Base-by-base conservation (phyloP, 2,797 vertebrate species). In the Cyclopterus lumpus region DNA sequence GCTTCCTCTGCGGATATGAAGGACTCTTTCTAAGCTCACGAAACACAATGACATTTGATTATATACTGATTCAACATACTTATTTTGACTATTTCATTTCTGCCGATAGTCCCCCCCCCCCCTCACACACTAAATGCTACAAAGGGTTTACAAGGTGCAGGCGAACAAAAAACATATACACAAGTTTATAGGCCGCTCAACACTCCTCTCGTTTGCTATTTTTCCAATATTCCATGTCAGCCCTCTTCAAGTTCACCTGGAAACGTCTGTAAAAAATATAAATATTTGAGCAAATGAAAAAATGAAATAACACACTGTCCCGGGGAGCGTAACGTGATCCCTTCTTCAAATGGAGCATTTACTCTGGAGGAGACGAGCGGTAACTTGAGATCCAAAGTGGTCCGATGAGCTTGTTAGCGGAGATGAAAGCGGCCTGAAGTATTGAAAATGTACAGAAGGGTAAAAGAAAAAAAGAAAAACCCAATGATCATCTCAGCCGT, bases 231-330 rank as follows among this genome's bases (percentile, higher is more conserved):
- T 62, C 20, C 12, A 34, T 11, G 46, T 42, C 15, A 46, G 36
- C 10, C 11, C 11, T 48, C 20, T 42, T 57, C 12, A 26, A 55
- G 42, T 34, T 67, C 38, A 71, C 59, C 40, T 48, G 70, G 74
- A 64, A 55, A 36, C 40, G 3, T n/a, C 46, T 8, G 22, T 8
- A 8, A 36, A 36, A 34, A 34, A 34, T 8, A 34, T 7, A 36
- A 36, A 8, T 36, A 36, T 36, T 36, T 36, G 36, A 36, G 34
- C 34, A 10, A 36, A 36, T 36, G 36, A 8, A 30, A 30, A 30
- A 8, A 63, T 16, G 11, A 18, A 3, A 66, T 30, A 61, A 68
- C 28, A 28, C 44, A 20, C 30, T 65, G 16, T 22, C n/a, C 30
- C 16, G n/a, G 28, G 11, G 2, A 3, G 54, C 32, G 28, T 16